A percentile compares a stretch with the other conserved stretches of the same genome.
Conservation (phyloP, 2,797 vertebrate species). For the Megalops cyprinoides region DNA sequence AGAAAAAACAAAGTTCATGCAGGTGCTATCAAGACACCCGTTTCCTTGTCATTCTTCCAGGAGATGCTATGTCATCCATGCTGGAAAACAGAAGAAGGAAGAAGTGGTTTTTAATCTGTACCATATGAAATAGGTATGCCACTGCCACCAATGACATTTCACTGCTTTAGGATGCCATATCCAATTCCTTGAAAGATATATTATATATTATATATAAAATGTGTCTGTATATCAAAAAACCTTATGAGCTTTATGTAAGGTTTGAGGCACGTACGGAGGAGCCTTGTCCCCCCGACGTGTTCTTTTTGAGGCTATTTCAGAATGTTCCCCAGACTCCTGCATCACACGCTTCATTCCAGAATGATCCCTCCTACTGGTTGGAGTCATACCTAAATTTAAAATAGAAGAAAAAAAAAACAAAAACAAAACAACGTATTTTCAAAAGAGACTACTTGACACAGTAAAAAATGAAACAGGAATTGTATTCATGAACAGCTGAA, state of each 20-base stretch:
- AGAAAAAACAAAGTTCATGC: neutral
- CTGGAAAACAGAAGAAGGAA: conserved; percentile 39
- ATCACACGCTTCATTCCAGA: conserved; percentile 47
- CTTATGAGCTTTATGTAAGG: neutral
- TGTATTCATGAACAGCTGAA: neutral
- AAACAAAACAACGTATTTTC: neutral
- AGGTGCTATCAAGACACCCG: conserved; percentile 52
- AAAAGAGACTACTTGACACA: too few species aligned
- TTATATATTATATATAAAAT: neutral
- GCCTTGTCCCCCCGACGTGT: conserved; percentile 63
- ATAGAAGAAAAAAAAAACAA: neutral
- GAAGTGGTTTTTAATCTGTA: conserved; percentile 15
- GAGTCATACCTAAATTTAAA: conserved; percentile 68
- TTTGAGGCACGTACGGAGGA: conserved; percentile 39
- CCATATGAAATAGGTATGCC: neutral
- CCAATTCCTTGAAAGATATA: too few species aligned
- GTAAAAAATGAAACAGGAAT: too few species aligned
- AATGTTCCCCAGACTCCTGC: conserved; percentile 53
- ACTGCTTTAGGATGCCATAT: too few species aligned
- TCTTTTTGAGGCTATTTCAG: conserved; percentile 69
- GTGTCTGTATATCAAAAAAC: neutral
- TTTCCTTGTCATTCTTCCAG: conserved; percentile 46
- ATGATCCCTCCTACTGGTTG: conserved; percentile 58
- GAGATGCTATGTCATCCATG: conserved; percentile 51
- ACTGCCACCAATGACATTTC: too few species aligned